phyloP scores from a whole-genome alignment of 2,888 invertebrate species.

The Subacronicta megacephala region DNA sequence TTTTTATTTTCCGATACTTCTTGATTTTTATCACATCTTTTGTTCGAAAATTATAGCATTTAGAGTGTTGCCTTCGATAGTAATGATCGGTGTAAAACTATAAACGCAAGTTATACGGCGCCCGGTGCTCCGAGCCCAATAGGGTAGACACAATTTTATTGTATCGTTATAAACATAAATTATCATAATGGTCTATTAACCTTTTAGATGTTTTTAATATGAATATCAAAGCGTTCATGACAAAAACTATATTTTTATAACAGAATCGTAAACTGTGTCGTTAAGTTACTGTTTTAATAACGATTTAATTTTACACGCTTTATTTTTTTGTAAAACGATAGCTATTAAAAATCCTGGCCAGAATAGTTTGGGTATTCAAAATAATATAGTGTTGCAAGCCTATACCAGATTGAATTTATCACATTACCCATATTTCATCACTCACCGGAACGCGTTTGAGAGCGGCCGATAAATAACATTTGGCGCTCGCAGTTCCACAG shows the following conservation, averaged over 20 bases:
- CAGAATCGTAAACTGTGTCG: slow-evolving; percentile 37
- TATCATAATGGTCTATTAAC: slow-evolving; percentile 48
- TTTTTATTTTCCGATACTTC: slow-evolving; percentile 44
- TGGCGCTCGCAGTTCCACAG: slow-evolving; percentile 17
- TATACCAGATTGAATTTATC: slow-evolving; percentile 23
- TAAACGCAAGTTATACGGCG: slow-evolving; percentile 23
- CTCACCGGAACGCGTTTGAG: slow-evolving; percentile 5
- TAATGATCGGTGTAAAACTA: slow-evolving; percentile 46
- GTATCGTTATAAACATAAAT: slow-evolving; percentile 44
- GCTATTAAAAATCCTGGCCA: not conserved
- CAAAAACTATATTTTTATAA: slow-evolving; percentile 44
- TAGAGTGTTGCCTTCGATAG: slow-evolving; percentile 47
- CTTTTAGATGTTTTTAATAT: slow-evolving; percentile 48
- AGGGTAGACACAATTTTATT: slow-evolving; percentile 35
- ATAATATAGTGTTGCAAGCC: not conserved
- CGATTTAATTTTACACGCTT: slow-evolving; percentile 15
- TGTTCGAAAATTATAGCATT: slow-evolving; percentile 47
- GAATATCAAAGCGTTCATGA: slow-evolving; percentile 27
- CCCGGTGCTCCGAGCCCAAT: slow-evolving; percentile 9
- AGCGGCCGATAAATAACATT: slow-evolving; percentile 38
- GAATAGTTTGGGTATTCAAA: not conserved
- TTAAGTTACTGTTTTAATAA: slow-evolving; percentile 27
- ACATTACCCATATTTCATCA: slow-evolving; percentile 13
- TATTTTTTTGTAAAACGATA: slow-evolving; percentile 9
- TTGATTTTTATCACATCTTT: slow-evolving; percentile 39